phyloP scores from a whole-genome alignment of 2,888 invertebrate species.

The Villa cingulata region DNA sequence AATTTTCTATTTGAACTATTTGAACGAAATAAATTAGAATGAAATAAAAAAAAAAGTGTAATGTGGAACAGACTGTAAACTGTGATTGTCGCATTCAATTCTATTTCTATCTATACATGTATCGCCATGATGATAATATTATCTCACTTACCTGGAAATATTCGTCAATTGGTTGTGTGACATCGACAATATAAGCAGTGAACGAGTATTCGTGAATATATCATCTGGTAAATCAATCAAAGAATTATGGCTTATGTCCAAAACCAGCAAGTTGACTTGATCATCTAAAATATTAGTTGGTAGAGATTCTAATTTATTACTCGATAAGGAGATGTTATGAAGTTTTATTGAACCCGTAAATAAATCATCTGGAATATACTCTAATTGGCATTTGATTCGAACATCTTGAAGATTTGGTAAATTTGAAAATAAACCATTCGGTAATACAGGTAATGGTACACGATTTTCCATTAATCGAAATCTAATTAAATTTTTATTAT shows the following conservation, averaged over 20 bases:
- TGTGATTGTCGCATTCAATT: too few species aligned
- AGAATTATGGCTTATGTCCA: constrained; percentile 54
- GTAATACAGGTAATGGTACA: constrained; percentile 43
- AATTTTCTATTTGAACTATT: too few species aligned
- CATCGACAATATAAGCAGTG: constrained; percentile 47
- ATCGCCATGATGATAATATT: too few species aligned
- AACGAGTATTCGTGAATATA: constrained; percentile 42
- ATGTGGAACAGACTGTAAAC: too few species aligned
- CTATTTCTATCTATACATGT: too few species aligned
- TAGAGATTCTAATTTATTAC: constrained; percentile 43
- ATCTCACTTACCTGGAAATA: constrained; percentile 41
- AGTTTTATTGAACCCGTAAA: constrained; percentile 47
- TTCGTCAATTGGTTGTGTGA: constrained; percentile 47
- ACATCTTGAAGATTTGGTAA: constrained; percentile 44
- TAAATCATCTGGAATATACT: constrained; percentile 44
- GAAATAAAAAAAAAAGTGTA: too few species aligned
- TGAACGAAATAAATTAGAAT: too few species aligned
- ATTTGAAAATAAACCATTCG: constrained; percentile 45
- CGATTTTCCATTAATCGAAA: constrained; percentile 46
- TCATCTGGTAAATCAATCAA: constrained; percentile 44
- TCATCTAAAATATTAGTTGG: constrained; percentile 49
- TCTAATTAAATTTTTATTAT: constrained; percentile 40
- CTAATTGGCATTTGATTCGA: constrained; percentile 44
- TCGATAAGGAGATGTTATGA: constrained; percentile 45
- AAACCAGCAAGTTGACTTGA: constrained; percentile 43